phyloP scores from a whole-genome alignment of 2,797 vertebrate species.

The Luscinia megarhynchos region DNA sequence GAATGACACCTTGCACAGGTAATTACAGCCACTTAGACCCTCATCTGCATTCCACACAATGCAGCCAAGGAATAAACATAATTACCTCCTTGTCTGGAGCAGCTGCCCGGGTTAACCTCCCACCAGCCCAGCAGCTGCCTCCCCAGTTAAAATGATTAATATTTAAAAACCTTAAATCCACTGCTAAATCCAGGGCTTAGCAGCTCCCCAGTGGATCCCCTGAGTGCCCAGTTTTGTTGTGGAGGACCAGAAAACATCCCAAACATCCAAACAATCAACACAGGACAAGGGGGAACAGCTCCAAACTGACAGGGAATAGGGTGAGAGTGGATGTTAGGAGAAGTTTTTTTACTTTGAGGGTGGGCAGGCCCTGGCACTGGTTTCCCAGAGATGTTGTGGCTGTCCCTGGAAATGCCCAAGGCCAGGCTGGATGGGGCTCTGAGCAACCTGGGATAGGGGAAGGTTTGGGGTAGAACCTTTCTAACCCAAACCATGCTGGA shows the following conservation, averaged over 20 bases:
- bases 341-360: background rate
- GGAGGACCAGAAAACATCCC: background rate
- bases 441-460: background rate
- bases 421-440: background rate
- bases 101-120: constrained; percentile 25
- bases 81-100: constrained; percentile 6
- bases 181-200: background rate
- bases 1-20: background rate
- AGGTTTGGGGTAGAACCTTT: background rate
- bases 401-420: background rate
- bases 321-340: background rate
- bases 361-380: rapidly evolving
- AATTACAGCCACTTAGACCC: constrained; percentile 34
- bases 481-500: background rate
- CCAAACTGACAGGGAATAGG: background rate
- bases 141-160: background rate
- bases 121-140: background rate
- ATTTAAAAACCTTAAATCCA: background rate
- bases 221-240: background rate
- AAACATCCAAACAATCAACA: background rate
- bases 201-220: background rate
- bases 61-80: constrained; percentile 28
- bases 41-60: constrained; percentile 48
- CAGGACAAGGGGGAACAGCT: background rate
- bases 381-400: background rate